These are phyloP conservation scores for Drosophila falleni DNA, from an alignment of 2,888 invertebrate species.

Conservation along the genomic window DNA sequence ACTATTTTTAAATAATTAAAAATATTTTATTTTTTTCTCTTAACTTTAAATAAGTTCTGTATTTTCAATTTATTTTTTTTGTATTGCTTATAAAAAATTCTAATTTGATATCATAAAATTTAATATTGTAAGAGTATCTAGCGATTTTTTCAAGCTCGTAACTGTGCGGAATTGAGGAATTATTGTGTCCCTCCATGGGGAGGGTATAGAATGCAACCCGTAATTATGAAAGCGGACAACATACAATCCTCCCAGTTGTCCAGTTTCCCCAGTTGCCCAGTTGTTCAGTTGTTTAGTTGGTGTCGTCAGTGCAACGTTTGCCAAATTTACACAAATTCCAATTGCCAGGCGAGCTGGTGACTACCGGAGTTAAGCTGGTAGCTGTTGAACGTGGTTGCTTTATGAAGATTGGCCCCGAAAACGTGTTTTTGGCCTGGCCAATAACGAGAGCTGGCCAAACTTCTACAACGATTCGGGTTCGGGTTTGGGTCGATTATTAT, in stretches of 20 bases:
- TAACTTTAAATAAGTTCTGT: no score
- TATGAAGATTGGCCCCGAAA: constrained; percentile 66
- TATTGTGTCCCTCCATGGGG: constrained; percentile 10
- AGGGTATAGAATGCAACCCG: constrained; percentile 46
- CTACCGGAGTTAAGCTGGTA: constrained; percentile 37
- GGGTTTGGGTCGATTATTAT: constrained; percentile 80
- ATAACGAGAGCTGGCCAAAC: constrained; percentile 66
- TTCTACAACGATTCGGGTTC: constrained; percentile 15
- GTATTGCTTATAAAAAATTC: no score
- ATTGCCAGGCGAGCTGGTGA: constrained; percentile 45
- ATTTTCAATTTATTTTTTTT: no score
- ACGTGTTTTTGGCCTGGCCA: constrained; percentile 78
- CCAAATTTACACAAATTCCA: constrained; percentile 78
- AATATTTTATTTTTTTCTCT: no score
- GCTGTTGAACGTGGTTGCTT: constrained; percentile 33
- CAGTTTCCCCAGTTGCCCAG: constrained; percentile 27
- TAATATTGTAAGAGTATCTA: not conserved
- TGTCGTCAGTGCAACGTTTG: constrained; percentile 60
- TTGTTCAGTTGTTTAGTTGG: constrained; percentile 35
- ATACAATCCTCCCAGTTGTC: constrained; percentile 38
- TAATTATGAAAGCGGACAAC: constrained; percentile 48
- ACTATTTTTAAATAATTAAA: no score
- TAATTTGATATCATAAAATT: no score
- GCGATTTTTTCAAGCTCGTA: not conserved
- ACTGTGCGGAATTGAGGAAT: not conserved